These are phyloP conservation scores for Sepiola atlantica DNA, from an alignment of 2,888 invertebrate species.

Conservation along the genomic window DNA sequence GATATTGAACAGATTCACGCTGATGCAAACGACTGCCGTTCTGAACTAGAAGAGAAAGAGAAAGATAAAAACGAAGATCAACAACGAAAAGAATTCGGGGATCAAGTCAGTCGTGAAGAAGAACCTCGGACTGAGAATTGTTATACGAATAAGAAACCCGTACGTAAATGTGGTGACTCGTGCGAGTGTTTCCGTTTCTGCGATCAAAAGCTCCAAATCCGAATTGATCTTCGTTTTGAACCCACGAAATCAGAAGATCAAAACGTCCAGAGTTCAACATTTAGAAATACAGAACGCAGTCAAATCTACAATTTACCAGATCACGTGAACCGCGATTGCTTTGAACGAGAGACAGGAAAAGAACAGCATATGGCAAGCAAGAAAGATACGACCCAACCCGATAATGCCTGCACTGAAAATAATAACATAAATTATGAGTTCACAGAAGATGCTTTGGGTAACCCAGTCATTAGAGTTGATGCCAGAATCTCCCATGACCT, in stretches of 20 bases:
- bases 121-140: not conserved
- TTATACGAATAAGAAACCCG: not conserved
- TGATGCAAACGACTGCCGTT: too few relatives aligned
- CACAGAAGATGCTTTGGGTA: not conserved
- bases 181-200: too few relatives aligned
- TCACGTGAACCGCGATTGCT: not conserved
- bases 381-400: not conserved
- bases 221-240: not conserved
- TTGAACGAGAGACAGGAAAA: not conserved
- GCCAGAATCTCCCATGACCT: not conserved
- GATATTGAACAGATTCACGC: too few relatives aligned
- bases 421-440: not conserved
- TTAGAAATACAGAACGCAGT: not conserved
- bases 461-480: not conserved
- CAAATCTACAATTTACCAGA: not conserved
- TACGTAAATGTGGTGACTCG: not conserved
- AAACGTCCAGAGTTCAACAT: not conserved
- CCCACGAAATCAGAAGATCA: not conserved
- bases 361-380: not conserved
- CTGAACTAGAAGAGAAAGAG: too few relatives aligned
- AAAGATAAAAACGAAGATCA: too few relatives aligned
- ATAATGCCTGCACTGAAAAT: not conserved
- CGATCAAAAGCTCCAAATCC: not conserved
- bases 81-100: not conserved
- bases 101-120: not conserved